Percentiles rank a stretch among this genome's conserved stretches.
Conservation (phyloP, 2,888 invertebrate species). For the Plagiodera versicolora region DNA sequence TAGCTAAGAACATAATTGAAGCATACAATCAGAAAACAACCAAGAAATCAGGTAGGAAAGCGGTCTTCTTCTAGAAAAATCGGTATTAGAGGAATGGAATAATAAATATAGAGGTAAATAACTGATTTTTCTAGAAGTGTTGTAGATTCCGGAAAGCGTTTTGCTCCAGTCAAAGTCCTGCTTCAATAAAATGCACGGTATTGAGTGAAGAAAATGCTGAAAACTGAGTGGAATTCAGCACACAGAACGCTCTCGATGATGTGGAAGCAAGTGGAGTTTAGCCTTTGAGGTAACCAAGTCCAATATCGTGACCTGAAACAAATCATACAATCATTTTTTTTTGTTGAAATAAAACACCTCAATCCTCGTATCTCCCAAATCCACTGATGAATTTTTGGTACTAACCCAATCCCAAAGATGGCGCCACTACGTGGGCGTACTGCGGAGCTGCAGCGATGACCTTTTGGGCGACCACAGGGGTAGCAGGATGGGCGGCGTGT, state of each 20-base stretch:
- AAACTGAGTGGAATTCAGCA: background rate
- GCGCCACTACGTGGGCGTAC: slow-evolving; percentile 31
- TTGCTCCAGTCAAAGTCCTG: slow-evolving; percentile 26
- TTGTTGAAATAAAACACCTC: no score
- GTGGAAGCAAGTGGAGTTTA: slow-evolving; percentile 21
- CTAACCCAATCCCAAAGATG: slow-evolving; percentile 22
- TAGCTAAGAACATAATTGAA: slow-evolving; percentile 27
- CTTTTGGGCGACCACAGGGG: slow-evolving; percentile 44
- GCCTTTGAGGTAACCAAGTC: slow-evolving; percentile 34
- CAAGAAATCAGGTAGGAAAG: slow-evolving; percentile 40
- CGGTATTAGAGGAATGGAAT: slow-evolving; percentile 20
- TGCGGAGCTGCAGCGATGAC: slow-evolving; percentile 43
- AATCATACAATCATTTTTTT: no score
- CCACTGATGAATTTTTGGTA: background rate
- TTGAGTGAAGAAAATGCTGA: no score
- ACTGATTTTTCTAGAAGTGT: background rate
- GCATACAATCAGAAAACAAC: slow-evolving; percentile 22
- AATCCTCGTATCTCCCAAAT: no score
- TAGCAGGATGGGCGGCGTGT: slow-evolving; percentile 61
- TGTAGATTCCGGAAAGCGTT: slow-evolving; percentile 23
- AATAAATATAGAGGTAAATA: slow-evolving; percentile 27
- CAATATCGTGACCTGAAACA: slow-evolving; percentile 33
- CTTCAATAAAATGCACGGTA: slow-evolving; percentile 27
- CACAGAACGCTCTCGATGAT: slow-evolving; percentile 17
- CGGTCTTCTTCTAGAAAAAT: slow-evolving; percentile 34